Evolutionary conservation across 2,113 vertebrate genomes (phyloP), one percentile per base, ranked within the genome.

Genomic region (Charadrius vociferus): DNA sequence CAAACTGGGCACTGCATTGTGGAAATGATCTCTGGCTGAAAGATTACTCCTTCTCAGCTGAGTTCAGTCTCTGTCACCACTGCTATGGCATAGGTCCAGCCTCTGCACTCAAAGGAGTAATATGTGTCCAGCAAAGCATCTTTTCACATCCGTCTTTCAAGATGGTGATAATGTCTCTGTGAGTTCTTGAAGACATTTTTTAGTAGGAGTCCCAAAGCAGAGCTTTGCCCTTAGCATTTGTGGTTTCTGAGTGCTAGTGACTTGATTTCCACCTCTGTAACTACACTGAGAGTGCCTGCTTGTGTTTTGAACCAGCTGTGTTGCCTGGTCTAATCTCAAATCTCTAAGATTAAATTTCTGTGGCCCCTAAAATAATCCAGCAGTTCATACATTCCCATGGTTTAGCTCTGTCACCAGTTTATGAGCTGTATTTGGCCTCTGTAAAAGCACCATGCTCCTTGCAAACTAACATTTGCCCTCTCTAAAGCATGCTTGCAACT

Each of bases 261-360:
- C 36, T 90, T 83, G 62, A 56, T 93, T 90, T 90, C 87, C 47
- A 93, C 29, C 41, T 88, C 71, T 59, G 49, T 63, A 52, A 71
- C 55, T 55, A 43, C 13, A 27, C 26, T 49, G 36, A 50, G 47
- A 66, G 10, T 78, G 37, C 55, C 47, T 84, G 61, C 39, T 36
- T 77, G 32, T 68, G 30, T 89, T 95, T 58, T 53, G 58, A 87
- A 43, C 52, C 56, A 95, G 55, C 83, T 91, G 37, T 93, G 53
- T 82, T 90, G 70, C 39, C 72, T 94, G 62, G 11, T 94, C 58
- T 96, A 88, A 96, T 95, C 77, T 96, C 68, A 34, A 74, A 86
- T 87, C 58, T 90, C 3, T 58, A 89, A 92, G 83, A 89, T 93
- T 89, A 94, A 95, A 92, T 95, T 94, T 86, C 70, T 91, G 66